Percentiles rank a stretch among this genome's conserved stretches.
phyloP scores from a whole-genome alignment of 2,888 invertebrate genomes.

The Tenthredo livida region DNA sequence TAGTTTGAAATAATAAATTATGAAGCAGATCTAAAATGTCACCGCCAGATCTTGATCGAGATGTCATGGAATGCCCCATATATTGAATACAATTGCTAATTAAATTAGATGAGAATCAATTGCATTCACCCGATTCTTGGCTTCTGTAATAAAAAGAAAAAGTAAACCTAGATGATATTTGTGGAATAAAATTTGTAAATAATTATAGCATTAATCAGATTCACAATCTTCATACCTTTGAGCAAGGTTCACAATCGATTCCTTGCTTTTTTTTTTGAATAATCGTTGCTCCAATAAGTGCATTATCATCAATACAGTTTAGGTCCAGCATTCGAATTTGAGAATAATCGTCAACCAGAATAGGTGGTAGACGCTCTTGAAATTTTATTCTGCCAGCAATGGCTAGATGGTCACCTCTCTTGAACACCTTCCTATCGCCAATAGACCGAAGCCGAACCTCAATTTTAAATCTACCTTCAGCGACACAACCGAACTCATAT shows the following conservation, averaged over 20 bases:
- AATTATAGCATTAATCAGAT: too few species aligned
- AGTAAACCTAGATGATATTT: too few species aligned
- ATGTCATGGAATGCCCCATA: too few species aligned
- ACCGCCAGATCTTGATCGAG: too few species aligned
- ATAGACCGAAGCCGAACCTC: not conserved
- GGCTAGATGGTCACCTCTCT: not conserved
- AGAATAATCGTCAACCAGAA: not conserved
- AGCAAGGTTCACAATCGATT: not conserved
- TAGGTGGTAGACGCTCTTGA: not conserved
- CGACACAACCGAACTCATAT: not conserved
- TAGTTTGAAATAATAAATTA: too few species aligned
- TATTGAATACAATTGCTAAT: too few species aligned
- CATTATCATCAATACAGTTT: not conserved
- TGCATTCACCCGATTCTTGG: too few species aligned
- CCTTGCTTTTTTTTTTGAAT: not conserved
- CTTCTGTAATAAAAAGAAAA: too few species aligned
- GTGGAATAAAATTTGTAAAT: too few species aligned
- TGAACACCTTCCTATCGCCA: not conserved
- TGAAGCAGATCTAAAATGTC: too few species aligned
- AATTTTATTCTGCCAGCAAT: not conserved
- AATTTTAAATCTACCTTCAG: not conserved
- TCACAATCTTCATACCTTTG: not conserved
- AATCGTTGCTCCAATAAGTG: not conserved
- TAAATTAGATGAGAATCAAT: too few species aligned
- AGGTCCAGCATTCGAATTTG: not conserved